phyloP scores from a whole-genome alignment of 2,888 invertebrate genomes.

The Xestia xanthographa region DNA sequence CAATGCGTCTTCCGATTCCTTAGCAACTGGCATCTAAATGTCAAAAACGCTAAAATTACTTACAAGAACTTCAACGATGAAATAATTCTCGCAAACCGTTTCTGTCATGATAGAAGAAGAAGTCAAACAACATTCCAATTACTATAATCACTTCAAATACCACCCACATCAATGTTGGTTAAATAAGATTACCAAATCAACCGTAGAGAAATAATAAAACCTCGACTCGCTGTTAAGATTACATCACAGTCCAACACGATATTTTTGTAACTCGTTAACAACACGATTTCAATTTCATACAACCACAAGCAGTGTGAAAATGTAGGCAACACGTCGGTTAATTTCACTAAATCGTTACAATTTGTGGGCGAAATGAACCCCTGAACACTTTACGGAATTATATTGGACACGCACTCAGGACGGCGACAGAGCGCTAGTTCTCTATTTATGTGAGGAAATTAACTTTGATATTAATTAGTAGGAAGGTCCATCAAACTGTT shows the following conservation, averaged over 20 bases:
- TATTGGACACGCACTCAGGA: slow-evolving; percentile 80
- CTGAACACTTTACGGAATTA: slow-evolving; percentile 82
- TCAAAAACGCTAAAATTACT: no score
- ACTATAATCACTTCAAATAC: slow-evolving; percentile 26
- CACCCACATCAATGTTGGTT: slow-evolving; percentile 38
- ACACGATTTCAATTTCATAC: slow-evolving; percentile 85
- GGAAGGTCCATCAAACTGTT: slow-evolving; percentile 20
- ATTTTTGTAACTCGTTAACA: slow-evolving; percentile 81
- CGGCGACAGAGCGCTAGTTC: slow-evolving; percentile 52
- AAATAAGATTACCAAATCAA: slow-evolving; percentile 62
- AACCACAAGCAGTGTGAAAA: slow-evolving; percentile 77
- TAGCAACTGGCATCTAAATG: no score
- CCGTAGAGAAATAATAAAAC: slow-evolving; percentile 59
- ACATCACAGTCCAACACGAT: slow-evolving; percentile 65
- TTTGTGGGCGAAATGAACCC: slow-evolving; percentile 82
- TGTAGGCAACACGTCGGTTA: slow-evolving; percentile 77
- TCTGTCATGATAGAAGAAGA: not conserved
- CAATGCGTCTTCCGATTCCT: no score
- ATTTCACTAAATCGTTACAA: slow-evolving; percentile 83
- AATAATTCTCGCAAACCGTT: no score
- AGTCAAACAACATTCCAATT: not conserved
- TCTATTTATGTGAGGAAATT: slow-evolving; percentile 53
- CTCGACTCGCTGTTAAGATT: slow-evolving; percentile 63
- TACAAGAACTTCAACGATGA: no score
- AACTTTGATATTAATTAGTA: slow-evolving; percentile 33